These are phyloP conservation scores for Diaphora mendica DNA, from an alignment of 2,888 invertebrate genomes.

Conservation along the genomic window DNA sequence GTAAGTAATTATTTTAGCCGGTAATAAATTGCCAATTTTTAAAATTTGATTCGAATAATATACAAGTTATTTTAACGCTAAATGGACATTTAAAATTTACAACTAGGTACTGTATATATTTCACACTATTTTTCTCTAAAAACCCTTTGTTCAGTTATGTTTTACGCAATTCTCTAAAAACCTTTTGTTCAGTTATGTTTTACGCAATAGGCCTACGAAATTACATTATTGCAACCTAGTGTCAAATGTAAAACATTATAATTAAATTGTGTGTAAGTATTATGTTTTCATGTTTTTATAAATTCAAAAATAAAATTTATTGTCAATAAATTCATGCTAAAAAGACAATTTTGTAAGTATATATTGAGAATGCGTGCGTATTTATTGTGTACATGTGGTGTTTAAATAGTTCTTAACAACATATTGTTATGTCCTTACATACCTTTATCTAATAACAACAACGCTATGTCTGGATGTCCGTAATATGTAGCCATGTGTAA, in stretches of 20 bases:
- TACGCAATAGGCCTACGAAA: background rate
- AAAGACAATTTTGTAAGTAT: background rate
- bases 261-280: too few relatives aligned
- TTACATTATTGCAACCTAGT: background rate
- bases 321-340: background rate
- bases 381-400: background rate
- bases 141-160: too few relatives aligned
- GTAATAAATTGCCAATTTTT: too few relatives aligned
- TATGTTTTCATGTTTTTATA: too few relatives aligned
- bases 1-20: background rate
- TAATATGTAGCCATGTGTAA: slow-evolving; percentile 99
- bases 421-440: slow-evolving; percentile 6
- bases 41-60: too few relatives aligned
- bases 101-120: too few relatives aligned
- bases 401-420: background rate
- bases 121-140: too few relatives aligned
- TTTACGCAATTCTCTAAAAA: too few relatives aligned
- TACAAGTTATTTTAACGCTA: too few relatives aligned
- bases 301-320: background rate
- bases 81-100: background rate
- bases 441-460: slow-evolving; percentile 95
- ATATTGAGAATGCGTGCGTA: background rate
- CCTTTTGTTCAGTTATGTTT: too few relatives aligned
- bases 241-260: background rate
- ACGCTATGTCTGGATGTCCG: slow-evolving; percentile 96